Base-by-base conservation (phyloP, 2,797 vertebrate genomes). In the Epinephelus coioides region DNA sequence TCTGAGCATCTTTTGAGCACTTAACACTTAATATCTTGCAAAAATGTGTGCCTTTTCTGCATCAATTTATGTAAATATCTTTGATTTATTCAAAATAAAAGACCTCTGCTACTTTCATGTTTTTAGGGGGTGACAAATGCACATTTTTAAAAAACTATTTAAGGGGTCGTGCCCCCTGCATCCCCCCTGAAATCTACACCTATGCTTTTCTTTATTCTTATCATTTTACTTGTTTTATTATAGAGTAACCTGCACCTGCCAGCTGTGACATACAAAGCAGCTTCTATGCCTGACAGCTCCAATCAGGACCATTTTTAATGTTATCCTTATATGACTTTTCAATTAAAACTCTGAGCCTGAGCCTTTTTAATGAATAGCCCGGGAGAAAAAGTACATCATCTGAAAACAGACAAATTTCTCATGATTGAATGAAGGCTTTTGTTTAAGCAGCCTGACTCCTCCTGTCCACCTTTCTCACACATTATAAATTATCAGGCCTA, bases 401-500 rank as follows among this genome's bases (percentile, higher is more conserved):
- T 74, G 0, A 23, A 61, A 76, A 74, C 53, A 81, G 64, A 69
- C 55, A 83, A 57, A 84, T 65, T 15, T 73, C 17, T 74, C 59
- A 63, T 67, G 12, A 43, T 53, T 83, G 68, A 82, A 61, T 50
- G 43, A 70, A 76, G 23, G 43, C 56, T 76, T 56, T 73, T 78
- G 56, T 69, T 76, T 50, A n/a, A 70, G 34, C 54, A 57, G 61
- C 25, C 55, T 77, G 61, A 66, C 68, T 85, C 56, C 69, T 61
- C 17, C 64, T 73, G 79, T 63, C 66, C 76, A 79, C 66, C 78
- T 77, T 77, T 65, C 55, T 78, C 38, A 9, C 44, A 19, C 25
- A 38, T 73, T 73, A 81, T 76, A 75, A 76, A 85, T 81, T 6
- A 86, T 70, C 76, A 82, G 80, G 40, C 43, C 62, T 79, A 50